phyloP scores from a whole-genome alignment of 2,113 vertebrate genomes.

The Thermophis baileyi region DNA sequence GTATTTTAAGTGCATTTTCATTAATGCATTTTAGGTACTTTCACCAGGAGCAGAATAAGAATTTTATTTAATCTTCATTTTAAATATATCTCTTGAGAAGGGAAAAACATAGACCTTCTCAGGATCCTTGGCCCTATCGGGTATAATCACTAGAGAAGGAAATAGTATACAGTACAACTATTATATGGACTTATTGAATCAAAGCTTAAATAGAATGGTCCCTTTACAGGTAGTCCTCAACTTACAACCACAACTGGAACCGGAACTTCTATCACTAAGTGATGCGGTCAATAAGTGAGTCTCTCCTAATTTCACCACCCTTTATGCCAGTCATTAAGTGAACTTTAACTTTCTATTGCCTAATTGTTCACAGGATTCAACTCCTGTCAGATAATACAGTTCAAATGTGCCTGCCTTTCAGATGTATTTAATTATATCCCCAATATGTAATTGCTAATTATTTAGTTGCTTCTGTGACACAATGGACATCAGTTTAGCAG shows the following conservation, averaged over 20 bases:
- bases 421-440: background rate
- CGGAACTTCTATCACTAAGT: background rate
- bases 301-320: background rate
- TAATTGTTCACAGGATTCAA: background rate
- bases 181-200: background rate
- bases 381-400: background rate
- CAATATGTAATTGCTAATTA: background rate
- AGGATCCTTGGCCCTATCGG: background rate
- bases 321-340: background rate
- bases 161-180: background rate
- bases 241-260: background rate
- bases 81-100: background rate
- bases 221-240: background rate
- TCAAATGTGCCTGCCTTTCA: background rate
- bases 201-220: background rate
- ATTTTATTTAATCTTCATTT: background rate
- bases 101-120: background rate
- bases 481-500: background rate
- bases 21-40: background rate
- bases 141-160: background rate
- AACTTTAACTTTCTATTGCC: background rate
- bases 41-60: background rate
- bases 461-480: background rate
- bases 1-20: background rate
- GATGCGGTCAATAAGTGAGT: background rate